These are phyloP conservation scores for Lampris megalopsis DNA, from an alignment of 2,113 vertebrate species.

Conservation along the genomic window DNA sequence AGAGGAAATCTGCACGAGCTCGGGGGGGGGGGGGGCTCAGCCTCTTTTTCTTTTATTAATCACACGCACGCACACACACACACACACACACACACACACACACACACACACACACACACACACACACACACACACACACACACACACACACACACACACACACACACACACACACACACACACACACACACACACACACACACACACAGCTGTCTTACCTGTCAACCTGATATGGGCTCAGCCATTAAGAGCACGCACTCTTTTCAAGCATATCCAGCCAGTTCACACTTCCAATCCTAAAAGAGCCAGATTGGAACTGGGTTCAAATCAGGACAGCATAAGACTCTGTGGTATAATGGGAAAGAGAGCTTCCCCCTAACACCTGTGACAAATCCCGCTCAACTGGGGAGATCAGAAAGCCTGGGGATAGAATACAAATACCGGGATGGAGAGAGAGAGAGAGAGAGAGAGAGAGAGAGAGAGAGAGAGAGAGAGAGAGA, in stretches of 20 bases:
- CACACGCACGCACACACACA: not conserved
- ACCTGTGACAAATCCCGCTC: conserved; percentile 72
- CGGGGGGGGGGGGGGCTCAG: conserved; percentile 17
- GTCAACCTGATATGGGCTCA: conserved; percentile 1
- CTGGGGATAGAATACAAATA: conserved; percentile 30
- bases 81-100: too few species aligned
- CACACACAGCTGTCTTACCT: conserved; percentile 25
- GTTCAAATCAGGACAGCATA: conserved; percentile 59
- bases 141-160: not conserved
- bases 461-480: too few species aligned
- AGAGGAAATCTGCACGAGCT: conserved; percentile 34
- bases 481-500: too few species aligned
- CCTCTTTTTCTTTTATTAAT: conserved; percentile 53
- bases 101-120: too few species aligned
- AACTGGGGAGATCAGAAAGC: conserved; percentile 46
- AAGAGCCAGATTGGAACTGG: not conserved
- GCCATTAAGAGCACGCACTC: conserved; percentile 23
- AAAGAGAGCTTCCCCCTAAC: conserved; percentile 51
- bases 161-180: conserved; percentile 12
- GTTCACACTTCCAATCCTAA: not conserved
- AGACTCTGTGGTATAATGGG: conserved; percentile 11
- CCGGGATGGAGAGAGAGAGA: too few species aligned
- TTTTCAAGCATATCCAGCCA: not conserved
- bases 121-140: conserved; percentile 34
- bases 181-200: conserved; percentile 20